Evolutionary conservation across 37 sponge, comb jelly and placozoan genomes (phyloP), one percentile per base, ranked within the genome.

Genomic region (Diacarnus erythraeanus): DNA sequence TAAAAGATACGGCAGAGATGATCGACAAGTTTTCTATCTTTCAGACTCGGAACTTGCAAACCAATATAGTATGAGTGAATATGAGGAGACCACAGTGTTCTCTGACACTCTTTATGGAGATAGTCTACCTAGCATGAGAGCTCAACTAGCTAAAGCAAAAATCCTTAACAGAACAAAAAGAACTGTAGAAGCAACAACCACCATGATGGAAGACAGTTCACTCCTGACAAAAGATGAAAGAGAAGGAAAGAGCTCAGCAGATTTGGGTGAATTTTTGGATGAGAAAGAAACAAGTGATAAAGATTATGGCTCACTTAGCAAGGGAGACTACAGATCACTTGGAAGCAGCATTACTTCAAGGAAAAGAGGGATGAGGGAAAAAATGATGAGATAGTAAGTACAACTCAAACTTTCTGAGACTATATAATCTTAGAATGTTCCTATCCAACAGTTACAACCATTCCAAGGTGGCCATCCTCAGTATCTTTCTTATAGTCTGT

Each of bases 51-150:
- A 65, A 65, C 30, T 65, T 30, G 35, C 33, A 2, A 25, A 30
- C 35, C 23, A 59, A 20, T 20, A 54, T 17, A 60, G 61, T 17
- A 20, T 17, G 23, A 60, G 22, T 25, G 27, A 25, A 25, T 65
- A 3, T 25, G 57, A 74, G 58, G 58, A 74, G 56, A 30, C 74
- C 35, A 29, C 41, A 35, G 77, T 40, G 22, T 42, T 64, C 77
- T 61, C 59, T 12, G 57, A 58, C 61, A 37, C n/a, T 56, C 63
- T 42, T 0, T 31, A 65, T 65, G 81, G 39, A 17, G 58, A 80
- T 23, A 43, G 72, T 40, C 81, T 80, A 42, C 81, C 81, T 29
- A 80, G 81, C 72, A 22, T 57, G 43, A 37, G 81, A 29, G 72
- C 72, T 3, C 59, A 57, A 39, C 59, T 80, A 22, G 81, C 81